Conservation (phyloP, 2,888 invertebrate species). For the Atrina japonica region DNA sequence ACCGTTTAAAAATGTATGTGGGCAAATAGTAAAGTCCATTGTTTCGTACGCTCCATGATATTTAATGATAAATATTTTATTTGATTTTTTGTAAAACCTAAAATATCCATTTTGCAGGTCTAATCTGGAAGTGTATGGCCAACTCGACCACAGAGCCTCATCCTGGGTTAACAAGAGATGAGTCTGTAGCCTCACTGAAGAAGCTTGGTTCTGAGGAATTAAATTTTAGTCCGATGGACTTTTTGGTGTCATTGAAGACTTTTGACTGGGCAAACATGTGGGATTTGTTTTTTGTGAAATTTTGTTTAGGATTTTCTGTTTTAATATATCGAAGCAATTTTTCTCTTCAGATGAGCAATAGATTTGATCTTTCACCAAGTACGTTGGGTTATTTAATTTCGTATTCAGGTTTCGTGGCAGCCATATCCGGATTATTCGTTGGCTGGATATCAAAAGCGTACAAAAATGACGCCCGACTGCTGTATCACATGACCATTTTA, state of each 20-base stretch:
- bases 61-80: no score
- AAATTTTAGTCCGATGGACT: conserved; percentile 54
- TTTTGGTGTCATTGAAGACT: conserved; percentile 60
- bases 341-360: conserved; percentile 69
- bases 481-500: conserved; percentile 66
- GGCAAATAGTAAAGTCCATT: no score
- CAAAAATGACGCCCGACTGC: conserved; percentile 62
- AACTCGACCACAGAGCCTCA: conserved; percentile 7
- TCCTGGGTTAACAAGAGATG: conserved; percentile 24
- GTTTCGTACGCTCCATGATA: no score
- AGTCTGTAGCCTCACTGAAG: conserved; percentile 50
- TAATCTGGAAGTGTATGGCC: conserved; percentile 31
- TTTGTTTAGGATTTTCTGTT: conserved; percentile 76
- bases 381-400: conserved; percentile 78
- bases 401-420: conserved; percentile 72
- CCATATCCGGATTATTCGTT: conserved; percentile 74
- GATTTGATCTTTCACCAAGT: conserved; percentile 70
- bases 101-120: conserved; percentile 29
- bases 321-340: conserved; percentile 78
- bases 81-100: no score
- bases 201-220: conserved; percentile 57
- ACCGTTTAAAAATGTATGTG: no score
- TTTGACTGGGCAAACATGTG: conserved; percentile 75
- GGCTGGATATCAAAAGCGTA: conserved; percentile 70
- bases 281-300: conserved; percentile 78